phyloP scores from a whole-genome alignment of 2,888 invertebrate genomes.

The Cheilosia vernalis region DNA sequence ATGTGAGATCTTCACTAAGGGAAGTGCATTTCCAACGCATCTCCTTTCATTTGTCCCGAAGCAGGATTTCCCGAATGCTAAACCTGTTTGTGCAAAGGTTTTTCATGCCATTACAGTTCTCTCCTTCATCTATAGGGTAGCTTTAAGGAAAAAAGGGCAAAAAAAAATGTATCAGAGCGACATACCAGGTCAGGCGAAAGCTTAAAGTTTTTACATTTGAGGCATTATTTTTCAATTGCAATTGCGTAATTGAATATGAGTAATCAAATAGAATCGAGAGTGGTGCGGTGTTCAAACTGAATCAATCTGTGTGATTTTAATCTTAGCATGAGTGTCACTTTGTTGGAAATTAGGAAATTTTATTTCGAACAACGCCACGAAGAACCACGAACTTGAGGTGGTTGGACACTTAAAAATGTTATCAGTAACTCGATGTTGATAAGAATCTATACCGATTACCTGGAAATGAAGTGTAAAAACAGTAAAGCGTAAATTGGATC shows the following conservation, averaged over 20 bases:
- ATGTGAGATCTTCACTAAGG: slow-evolving; percentile 14
- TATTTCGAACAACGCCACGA: no score
- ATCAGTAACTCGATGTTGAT: no score
- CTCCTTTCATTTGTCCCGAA: slow-evolving; percentile 4
- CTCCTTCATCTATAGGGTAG: not conserved
- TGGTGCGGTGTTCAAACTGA: not conserved
- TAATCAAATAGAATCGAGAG: not conserved
- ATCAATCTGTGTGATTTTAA: no score
- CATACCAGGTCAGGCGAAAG: slow-evolving; percentile 37
- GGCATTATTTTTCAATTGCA: slow-evolving; percentile 36
- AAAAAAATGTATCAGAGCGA: not conserved
- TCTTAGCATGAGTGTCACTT: no score
- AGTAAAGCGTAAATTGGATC: no score
- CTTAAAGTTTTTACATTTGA: slow-evolving; percentile 28
- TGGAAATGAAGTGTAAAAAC: no score
- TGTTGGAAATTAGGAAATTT: no score
- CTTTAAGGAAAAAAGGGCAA: not conserved
- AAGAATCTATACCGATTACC: no score
- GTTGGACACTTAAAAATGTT: no score
- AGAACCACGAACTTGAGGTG: no score
- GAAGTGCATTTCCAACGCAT: slow-evolving; percentile 17
- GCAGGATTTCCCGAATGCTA: slow-evolving; percentile 6
- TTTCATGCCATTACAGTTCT: not conserved
- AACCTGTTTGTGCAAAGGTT: slow-evolving; percentile 19
- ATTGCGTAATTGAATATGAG: not conserved